phyloP scores from a whole-genome alignment of 2,888 invertebrate genomes.

The Hirtodrosophila confusa region DNA sequence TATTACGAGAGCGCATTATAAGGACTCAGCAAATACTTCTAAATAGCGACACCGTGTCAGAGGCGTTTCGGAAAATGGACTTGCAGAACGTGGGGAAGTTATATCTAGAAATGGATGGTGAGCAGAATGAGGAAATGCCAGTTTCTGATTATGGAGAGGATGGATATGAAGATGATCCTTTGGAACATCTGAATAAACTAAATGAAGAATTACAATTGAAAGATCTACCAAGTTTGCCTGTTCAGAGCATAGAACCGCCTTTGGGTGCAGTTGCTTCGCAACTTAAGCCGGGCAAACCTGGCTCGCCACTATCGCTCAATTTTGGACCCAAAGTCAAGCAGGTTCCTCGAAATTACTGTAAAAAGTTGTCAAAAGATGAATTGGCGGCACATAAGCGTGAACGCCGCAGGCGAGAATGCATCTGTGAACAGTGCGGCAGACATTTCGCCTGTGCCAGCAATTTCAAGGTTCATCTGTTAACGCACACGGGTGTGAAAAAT shows the following conservation, averaged over 20 bases:
- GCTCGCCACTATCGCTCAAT: slow-evolving; percentile 32
- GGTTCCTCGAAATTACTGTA: slow-evolving; percentile 62
- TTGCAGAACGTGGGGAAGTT: slow-evolving; percentile 24
- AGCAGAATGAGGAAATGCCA: slow-evolving; percentile 5
- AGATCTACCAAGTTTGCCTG: background rate
- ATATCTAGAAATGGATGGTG: background rate
- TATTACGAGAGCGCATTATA: slow-evolving; percentile 63
- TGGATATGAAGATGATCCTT: background rate
- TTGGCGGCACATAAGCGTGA: slow-evolving; percentile 59
- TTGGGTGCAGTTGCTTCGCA: background rate
- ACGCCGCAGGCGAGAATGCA: slow-evolving; percentile 66
- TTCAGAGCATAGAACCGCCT: background rate
- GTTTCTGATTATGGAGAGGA: slow-evolving; percentile 10
- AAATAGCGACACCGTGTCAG: slow-evolving; percentile 6
- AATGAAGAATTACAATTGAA: background rate
- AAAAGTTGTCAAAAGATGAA: slow-evolving; percentile 58
- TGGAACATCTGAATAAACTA: slow-evolving; percentile 1
- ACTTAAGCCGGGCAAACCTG: background rate
- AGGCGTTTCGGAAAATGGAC: slow-evolving; percentile 37
- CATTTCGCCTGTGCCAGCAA: slow-evolving; percentile 71
- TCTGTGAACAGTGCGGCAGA: slow-evolving; percentile 63
- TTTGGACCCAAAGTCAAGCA: slow-evolving; percentile 45
- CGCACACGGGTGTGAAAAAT: slow-evolving; percentile 59
- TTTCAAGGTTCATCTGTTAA: slow-evolving; percentile 66
- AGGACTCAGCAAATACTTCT: slow-evolving; percentile 58